A percentile compares a stretch with the other conserved stretches of the same genome.
Evolutionary conservation across 1,140 invertebrate species (phyloP).

Genomic region (Leptinotarsa undecemlineata): DNA sequence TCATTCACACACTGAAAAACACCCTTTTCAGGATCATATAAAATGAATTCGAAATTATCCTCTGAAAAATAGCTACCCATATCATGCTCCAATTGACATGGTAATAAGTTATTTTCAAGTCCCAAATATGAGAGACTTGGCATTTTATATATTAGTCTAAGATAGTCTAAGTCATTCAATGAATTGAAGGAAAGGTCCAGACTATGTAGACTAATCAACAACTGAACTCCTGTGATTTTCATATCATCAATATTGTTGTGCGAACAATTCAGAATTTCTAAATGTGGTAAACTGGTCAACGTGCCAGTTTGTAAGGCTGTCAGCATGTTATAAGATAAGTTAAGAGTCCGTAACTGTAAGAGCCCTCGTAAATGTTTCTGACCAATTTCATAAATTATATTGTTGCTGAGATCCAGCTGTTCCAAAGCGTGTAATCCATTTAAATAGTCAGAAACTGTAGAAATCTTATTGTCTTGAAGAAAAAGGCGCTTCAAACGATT

Average conservation of each 20-base stretch:
- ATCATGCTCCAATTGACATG: constrained; percentile 48
- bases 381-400: constrained; percentile 38
- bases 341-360: constrained; percentile 35
- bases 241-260: constrained; percentile 43
- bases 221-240: constrained; percentile 42
- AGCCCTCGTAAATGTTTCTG: constrained; percentile 32
- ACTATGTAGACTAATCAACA: constrained; percentile 45
- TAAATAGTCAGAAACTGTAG: constrained; percentile 53
- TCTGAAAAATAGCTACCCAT: constrained; percentile 46
- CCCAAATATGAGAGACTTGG: constrained; percentile 44
- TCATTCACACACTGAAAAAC: too few relatives aligned
- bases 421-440: constrained; percentile 43
- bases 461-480: constrained; percentile 55
- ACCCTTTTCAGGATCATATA: constrained; percentile 23
- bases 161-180: constrained; percentile 47
- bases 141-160: constrained; percentile 39
- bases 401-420: constrained; percentile 43
- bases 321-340: constrained; percentile 44
- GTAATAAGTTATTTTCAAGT: constrained; percentile 45
- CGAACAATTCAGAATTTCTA: constrained; percentile 44
- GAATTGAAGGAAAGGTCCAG: constrained; percentile 50
- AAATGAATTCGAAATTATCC: constrained; percentile 48
- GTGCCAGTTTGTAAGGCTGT: constrained; percentile 36
- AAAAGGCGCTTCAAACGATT: constrained; percentile 40
- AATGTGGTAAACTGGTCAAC: constrained; percentile 43